These are phyloP conservation scores for Mythimna albipuncta DNA, from an alignment of 2,888 invertebrate genomes.

Conservation along the genomic window DNA sequence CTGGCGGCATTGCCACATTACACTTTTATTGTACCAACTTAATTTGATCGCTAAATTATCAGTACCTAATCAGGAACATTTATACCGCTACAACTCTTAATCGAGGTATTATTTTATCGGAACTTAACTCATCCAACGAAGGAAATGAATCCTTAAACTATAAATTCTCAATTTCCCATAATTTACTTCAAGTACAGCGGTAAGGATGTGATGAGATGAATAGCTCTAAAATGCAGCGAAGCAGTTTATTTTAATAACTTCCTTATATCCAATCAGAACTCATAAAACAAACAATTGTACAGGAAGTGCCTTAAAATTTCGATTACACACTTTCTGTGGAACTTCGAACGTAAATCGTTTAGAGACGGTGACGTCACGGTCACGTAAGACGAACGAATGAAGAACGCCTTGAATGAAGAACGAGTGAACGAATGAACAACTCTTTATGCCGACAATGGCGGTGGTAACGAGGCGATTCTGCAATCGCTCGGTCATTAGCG, in stretches of 20 bases:
- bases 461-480: constrained; percentile 83
- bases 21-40: too few relatives aligned
- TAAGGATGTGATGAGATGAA: constrained; percentile 55
- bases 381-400: constrained; percentile 60
- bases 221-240: constrained; percentile 43
- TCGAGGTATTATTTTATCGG: neutral
- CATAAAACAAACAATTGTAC: constrained; percentile 58
- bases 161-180: constrained; percentile 26
- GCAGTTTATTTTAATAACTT: constrained; percentile 59
- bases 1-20: too few relatives aligned
- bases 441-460: constrained; percentile 75
- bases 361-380: constrained; percentile 64
- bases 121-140: neutral
- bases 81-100: too few relatives aligned
- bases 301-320: constrained; percentile 67
- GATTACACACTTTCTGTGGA: constrained; percentile 63
- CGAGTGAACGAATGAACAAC: constrained; percentile 70
- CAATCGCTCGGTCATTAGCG: constrained; percentile 81
- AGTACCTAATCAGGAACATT: too few relatives aligned
- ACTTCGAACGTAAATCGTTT: constrained; percentile 59
- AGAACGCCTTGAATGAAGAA: constrained; percentile 57
- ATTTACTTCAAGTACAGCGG: constrained; percentile 17
- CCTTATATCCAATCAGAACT: constrained; percentile 56
- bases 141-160: constrained; percentile 21
- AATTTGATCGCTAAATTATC: neutral